A percentile compares a stretch with the other conserved stretches of the same genome.
Conservation (phyloP, 2,797 vertebrate genomes). For the Epinephelus awoara region DNA sequence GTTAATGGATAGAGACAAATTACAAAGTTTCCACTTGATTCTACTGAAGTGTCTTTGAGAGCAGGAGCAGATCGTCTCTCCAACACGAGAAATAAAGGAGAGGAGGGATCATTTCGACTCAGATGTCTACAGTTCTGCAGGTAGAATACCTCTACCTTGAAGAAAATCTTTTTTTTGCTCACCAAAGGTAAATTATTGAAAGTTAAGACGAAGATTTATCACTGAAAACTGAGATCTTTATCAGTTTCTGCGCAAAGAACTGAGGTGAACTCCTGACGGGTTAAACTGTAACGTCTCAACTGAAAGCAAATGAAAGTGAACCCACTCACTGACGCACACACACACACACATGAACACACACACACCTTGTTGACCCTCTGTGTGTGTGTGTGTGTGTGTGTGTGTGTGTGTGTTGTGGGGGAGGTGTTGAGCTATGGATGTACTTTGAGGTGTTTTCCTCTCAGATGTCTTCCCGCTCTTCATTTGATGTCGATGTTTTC, state of each 20-base stretch:
- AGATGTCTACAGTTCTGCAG: too few relatives aligned
- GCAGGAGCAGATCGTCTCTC: background rate
- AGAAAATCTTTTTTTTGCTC: background rate
- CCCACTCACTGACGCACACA: background rate
- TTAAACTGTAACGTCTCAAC: background rate
- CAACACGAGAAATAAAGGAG: background rate
- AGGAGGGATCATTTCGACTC: background rate
- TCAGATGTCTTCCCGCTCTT: conserved; percentile 40
- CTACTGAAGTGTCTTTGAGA: conserved; percentile 5
- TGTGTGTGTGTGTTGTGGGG: conserved; percentile 28
- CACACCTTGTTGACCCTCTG: background rate
- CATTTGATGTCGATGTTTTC: conserved; percentile 44
- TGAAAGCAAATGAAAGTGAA: background rate
- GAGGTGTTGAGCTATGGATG: conserved; percentile 10
- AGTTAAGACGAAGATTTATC: background rate
- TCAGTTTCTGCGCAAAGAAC: background rate
- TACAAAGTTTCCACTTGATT: conserved; percentile 19
- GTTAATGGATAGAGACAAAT: background rate
- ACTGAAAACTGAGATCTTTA: background rate
- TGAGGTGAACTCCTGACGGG: background rate
- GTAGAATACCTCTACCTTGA: background rate
- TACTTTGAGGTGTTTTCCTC: conserved; percentile 43
- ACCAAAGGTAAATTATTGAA: background rate
- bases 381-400: conserved; percentile 1
- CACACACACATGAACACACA: conserved; percentile 11